These are phyloP conservation scores for Mellilla xanthometata DNA, from an alignment of 2,888 invertebrate genomes.

Conservation along the genomic window DNA sequence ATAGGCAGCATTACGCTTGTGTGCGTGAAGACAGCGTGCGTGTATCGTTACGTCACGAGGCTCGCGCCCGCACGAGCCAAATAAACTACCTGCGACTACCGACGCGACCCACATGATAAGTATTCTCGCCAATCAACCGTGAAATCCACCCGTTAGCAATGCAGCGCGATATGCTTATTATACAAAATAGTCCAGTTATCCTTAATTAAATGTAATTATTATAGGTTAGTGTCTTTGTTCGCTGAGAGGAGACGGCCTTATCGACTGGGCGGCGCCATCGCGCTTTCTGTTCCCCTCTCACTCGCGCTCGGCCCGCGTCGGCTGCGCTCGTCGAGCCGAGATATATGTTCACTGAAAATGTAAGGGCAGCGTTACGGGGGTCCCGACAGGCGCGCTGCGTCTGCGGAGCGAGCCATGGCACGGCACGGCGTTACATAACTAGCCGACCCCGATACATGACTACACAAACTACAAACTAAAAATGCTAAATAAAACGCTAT, in stretches of 20 bases:
- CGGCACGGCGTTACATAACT: conserved; percentile 58
- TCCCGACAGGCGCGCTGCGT: conserved; percentile 62
- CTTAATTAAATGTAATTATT: conserved; percentile 81
- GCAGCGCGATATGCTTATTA: conserved; percentile 63
- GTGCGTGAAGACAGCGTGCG: conserved; percentile 10
- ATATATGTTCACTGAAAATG: conserved; percentile 64
- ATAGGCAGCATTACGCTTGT: conserved; percentile 6
- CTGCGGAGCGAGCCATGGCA: conserved; percentile 48
- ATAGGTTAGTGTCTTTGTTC: conserved; percentile 81
- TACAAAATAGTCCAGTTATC: conserved; percentile 70
- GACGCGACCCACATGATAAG: conserved; percentile 14
- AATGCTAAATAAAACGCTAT: conserved; percentile 30
- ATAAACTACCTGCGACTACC: conserved; percentile 3
- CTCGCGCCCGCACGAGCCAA: not conserved
- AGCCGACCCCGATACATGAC: conserved; percentile 41
- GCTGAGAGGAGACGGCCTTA: conserved; percentile 78
- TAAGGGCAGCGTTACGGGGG: conserved; percentile 75
- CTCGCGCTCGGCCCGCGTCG: conserved; percentile 57
- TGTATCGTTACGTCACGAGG: conserved; percentile 15
- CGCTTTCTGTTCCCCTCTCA: conserved; percentile 58
- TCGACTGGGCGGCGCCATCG: conserved; percentile 82
- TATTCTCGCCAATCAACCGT: conserved; percentile 36
- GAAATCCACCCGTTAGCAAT: conserved; percentile 47
- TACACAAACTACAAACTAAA: conserved; percentile 31
- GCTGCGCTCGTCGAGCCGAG: conserved; percentile 50